These are phyloP conservation scores for Cephus nigrinus DNA, from an alignment of 2,888 invertebrate species.

Conservation along the genomic window DNA sequence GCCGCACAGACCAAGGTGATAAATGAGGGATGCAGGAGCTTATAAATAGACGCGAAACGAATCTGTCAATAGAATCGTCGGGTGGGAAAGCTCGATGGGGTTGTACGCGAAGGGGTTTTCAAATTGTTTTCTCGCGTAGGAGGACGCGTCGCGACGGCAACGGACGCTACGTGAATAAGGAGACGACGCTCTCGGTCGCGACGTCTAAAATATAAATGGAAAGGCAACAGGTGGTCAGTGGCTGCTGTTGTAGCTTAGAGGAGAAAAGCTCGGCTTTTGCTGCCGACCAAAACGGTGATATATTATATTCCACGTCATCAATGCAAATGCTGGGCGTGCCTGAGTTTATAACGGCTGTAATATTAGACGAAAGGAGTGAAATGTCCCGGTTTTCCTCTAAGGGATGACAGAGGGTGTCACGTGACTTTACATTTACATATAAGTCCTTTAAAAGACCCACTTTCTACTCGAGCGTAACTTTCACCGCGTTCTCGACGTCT, in stretches of 20 bases:
- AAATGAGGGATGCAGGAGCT: too few relatives aligned
- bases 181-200: slow-evolving; percentile 23
- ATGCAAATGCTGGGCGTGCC: slow-evolving; percentile 60
- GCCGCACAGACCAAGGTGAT: too few relatives aligned
- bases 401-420: not conserved
- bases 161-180: slow-evolving; percentile 2
- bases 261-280: slow-evolving; percentile 54
- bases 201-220: slow-evolving; percentile 62
- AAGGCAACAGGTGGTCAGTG: slow-evolving; percentile 65
- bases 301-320: slow-evolving; percentile 60
- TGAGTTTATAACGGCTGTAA: slow-evolving; percentile 53
- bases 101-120: not conserved
- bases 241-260: slow-evolving; percentile 45
- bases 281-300: slow-evolving; percentile 45
- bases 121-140: not conserved
- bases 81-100: not conserved
- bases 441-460: not conserved
- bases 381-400: not conserved
- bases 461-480: not conserved
- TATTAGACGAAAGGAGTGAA: slow-evolving; percentile 28
- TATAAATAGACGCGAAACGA: not conserved
- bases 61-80: not conserved
- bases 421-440: not conserved
- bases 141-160: not conserved
- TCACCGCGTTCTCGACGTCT: not conserved